Conservation (phyloP, 2,888 invertebrate genomes). For the Leptopterna dolabrata region DNA sequence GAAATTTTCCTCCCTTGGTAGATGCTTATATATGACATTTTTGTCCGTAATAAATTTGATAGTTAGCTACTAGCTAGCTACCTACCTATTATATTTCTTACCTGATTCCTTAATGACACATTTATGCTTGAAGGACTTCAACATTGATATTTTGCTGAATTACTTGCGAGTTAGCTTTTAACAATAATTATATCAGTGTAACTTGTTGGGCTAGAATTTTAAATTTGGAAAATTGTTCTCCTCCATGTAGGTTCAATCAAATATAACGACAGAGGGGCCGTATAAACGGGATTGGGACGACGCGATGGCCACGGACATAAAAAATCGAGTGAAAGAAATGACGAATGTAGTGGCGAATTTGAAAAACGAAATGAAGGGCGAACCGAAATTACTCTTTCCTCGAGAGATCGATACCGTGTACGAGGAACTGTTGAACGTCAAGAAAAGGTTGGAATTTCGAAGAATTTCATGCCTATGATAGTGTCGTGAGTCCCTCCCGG, state of each 20-base stretch:
- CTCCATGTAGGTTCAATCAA: constrained; percentile 2
- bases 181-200: too few relatives aligned
- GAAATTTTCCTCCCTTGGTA: too few relatives aligned
- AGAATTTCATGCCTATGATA: not conserved
- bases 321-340: constrained; percentile 17
- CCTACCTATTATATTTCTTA: too few relatives aligned
- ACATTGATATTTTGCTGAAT: too few relatives aligned
- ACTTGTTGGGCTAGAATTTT: too few relatives aligned
- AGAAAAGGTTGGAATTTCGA: not conserved
- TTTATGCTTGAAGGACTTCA: too few relatives aligned
- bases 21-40: too few relatives aligned
- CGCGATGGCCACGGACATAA: constrained; percentile 42
- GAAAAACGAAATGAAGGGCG: constrained; percentile 47
- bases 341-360: constrained; percentile 22
- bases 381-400: constrained; percentile 18
- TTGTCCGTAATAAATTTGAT: too few relatives aligned
- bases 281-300: constrained; percentile 47
- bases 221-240: not conserved
- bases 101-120: too few relatives aligned
- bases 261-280: not conserved
- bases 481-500: too few relatives aligned
- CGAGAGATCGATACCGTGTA: constrained; percentile 42
- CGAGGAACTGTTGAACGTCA: constrained; percentile 43
- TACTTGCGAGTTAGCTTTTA: too few relatives aligned
- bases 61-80: too few relatives aligned